These are phyloP conservation scores for Drosophila ochracea DNA, from an alignment of 2,888 invertebrate genomes.

Conservation along the genomic window DNA sequence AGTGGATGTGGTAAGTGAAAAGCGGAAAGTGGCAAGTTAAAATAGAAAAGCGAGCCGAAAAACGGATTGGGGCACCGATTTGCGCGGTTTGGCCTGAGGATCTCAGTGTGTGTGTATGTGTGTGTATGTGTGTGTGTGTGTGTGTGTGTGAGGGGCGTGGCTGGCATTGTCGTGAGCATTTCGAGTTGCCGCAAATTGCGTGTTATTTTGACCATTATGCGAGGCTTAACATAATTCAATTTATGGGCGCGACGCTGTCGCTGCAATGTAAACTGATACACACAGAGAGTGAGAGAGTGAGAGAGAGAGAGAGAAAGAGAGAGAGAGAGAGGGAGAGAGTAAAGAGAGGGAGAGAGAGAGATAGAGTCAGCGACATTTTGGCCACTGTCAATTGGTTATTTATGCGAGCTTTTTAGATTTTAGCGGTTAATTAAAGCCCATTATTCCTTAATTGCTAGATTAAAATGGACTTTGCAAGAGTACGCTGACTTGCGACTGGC, in stretches of 20 bases:
- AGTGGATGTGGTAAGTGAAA: constrained; percentile 3
- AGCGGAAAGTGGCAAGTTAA: constrained; percentile 7
- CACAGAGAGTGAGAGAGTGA: not conserved
- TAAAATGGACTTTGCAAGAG: constrained; percentile 57
- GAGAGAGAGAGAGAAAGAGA: not conserved
- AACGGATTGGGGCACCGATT: constrained; percentile 28
- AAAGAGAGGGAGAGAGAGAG: not conserved
- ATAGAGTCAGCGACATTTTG: not conserved
- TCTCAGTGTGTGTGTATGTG: not conserved
- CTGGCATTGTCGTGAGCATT: constrained; percentile 38
- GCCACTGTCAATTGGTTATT: constrained; percentile 73
- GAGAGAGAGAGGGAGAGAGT: not conserved
- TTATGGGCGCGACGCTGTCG: constrained; percentile 59
- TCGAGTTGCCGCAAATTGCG: constrained; percentile 70
- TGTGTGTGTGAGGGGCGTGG: constrained; percentile 23
- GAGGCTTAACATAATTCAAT: constrained; percentile 79
- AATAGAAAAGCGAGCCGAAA: constrained; percentile 10
- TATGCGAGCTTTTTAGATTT: constrained; percentile 78
- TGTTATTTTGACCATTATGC: constrained; percentile 78
- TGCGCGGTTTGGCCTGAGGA: not conserved
- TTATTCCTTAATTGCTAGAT: constrained; percentile 76
- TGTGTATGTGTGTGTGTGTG: not conserved
- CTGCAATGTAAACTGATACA: constrained; percentile 39
- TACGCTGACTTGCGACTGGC: constrained; percentile 1
- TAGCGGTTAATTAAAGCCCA: constrained; percentile 79